Base-by-base conservation (phyloP, 2,113 vertebrate genomes). In the Mormoops blainvillei region DNA sequence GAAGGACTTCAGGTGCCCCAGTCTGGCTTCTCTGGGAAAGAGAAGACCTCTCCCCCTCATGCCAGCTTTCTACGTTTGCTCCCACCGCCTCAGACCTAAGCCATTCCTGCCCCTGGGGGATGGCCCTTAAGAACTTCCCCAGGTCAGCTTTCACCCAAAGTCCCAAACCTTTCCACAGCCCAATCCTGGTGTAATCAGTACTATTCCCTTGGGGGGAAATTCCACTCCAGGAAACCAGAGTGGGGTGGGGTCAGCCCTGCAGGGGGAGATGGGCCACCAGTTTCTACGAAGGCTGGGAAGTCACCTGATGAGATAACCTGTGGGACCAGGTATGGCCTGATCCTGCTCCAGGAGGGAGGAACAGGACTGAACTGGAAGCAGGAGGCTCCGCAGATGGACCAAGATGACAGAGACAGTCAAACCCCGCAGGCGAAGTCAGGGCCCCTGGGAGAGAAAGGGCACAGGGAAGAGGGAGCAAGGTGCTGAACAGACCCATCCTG, bases 111-210 rank as follows among this genome's bases (percentile, higher is more conserved):
- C 91, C 73, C 78, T 74, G 33, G 50, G 77, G 38, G 86, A n/a
- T 45, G 48, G 43, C 24, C 45, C 77, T 89, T 73, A 33, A 87
- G 63, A 93, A 78, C 76, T 81, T 38, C 95, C 56, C 67, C 48
- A 22, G 24, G 19, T 94, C 94, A 91, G 71, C 87, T 95, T 92
- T 94, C 87, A 95, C 90, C 84, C 81, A 67, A 89, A 74, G 54
- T 65, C 93, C 68, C 61, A 87, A 78, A 28, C 22, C 56, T 87
- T 74, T 63, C 41, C 14, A 9, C n/a, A 54, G 48, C 71, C 45
- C 65, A 83, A 36, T 77, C 38, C 76, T 78, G 41, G 56, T 78
- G 73, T 70, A 50, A 93, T 90, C n/a, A 14, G 26, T 22, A 65
- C 52, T 70, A 31, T 48, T 77, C 43, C 90, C 94, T 81, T 61